phyloP scores from a whole-genome alignment of 1,140 invertebrate genomes.

The Drosophila miranda region DNA sequence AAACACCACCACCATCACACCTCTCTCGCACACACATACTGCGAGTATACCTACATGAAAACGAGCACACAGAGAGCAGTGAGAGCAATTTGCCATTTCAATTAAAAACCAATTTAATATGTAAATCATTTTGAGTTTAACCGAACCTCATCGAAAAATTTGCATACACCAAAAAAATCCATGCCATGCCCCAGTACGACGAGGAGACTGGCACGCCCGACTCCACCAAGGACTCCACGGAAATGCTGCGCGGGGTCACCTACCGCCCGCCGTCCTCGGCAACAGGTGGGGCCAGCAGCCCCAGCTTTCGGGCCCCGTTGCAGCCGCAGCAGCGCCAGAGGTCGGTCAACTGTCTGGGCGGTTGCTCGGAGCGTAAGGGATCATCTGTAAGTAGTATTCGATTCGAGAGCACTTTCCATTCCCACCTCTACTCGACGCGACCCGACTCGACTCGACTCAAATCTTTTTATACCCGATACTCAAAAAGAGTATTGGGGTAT shows the following conservation, averaged over 20 bases:
- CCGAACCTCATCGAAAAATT: conserved; percentile 72
- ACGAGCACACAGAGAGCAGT: conserved; percentile 17
- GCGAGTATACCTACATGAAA: not conserved
- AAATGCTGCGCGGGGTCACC: conserved; percentile 82
- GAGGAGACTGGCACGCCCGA: conserved; percentile 83
- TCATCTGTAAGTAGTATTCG: conserved; percentile 84
- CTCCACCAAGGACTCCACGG: conserved; percentile 82
- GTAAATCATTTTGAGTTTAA: conserved; percentile 81
- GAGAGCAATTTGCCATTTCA: conserved; percentile 63
- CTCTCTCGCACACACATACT: not conserved
- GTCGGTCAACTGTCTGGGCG: conserved; percentile 84
- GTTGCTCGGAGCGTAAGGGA: conserved; percentile 85
- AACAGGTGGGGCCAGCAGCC: conserved; percentile 39
- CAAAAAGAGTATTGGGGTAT: too few relatives aligned
- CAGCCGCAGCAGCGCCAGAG: conserved; percentile 64
- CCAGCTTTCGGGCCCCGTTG: conserved; percentile 81
- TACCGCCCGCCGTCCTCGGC: conserved; percentile 82
- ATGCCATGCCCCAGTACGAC: conserved; percentile 77
- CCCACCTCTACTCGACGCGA: not conserved
- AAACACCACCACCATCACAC: conserved; percentile 13
- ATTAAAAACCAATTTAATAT: conserved; percentile 80
- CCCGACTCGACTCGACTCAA: too few relatives aligned
- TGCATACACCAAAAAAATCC: conserved; percentile 63
- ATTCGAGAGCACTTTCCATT: conserved; percentile 1
- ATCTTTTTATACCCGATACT: too few relatives aligned